phyloP scores from a whole-genome alignment of 2,888 invertebrate species.

The Diplolepis rosae region DNA sequence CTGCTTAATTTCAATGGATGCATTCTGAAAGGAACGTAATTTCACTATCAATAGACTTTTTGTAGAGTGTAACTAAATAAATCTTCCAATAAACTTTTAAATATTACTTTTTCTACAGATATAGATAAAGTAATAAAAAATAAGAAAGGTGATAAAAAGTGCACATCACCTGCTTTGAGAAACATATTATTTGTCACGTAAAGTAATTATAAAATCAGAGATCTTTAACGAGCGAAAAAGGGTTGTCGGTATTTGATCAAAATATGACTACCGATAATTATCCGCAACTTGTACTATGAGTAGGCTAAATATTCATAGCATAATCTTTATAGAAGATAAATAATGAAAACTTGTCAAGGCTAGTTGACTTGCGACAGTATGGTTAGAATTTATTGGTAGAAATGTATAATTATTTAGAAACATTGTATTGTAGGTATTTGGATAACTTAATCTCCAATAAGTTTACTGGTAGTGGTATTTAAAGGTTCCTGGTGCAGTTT shows the following conservation, averaged over 20 bases:
- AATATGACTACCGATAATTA: constrained; percentile 6
- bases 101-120: too few species aligned
- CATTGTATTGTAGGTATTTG: not conserved
- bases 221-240: not conserved
- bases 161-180: too few species aligned
- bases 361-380: not conserved
- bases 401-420: not conserved
- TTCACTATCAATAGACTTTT: too few species aligned
- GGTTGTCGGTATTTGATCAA: not conserved
- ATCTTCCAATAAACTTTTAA: too few species aligned
- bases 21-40: too few species aligned
- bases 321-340: not conserved
- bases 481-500: not conserved
- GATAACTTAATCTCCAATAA: constrained; percentile 13
- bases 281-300: not conserved
- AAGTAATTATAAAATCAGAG: constrained; percentile 54
- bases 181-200: constrained; percentile 9
- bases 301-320: not conserved
- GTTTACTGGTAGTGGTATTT: not conserved
- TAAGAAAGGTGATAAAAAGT: too few species aligned
- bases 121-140: too few species aligned
- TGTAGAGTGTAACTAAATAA: too few species aligned
- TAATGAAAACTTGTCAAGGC: too few species aligned
- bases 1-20: too few species aligned
- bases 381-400: not conserved